Evolutionary conservation across 2,888 invertebrate genomes (phyloP), one percentile per base, ranked within the genome.

Genomic region (Palloptera scutellata): DNA sequence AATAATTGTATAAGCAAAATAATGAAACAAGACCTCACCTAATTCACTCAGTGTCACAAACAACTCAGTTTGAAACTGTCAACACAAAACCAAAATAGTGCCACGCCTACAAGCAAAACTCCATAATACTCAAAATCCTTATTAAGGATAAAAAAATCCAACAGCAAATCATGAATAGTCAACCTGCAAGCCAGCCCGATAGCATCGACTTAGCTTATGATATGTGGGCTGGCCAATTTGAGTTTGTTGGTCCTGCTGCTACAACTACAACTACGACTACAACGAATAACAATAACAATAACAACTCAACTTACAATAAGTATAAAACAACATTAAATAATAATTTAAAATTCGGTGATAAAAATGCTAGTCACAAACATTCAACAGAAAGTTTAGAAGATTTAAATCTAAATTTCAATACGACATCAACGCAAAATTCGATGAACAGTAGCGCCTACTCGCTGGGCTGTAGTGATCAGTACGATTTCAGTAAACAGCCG

Each of bases 181-280:
- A 84, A 81, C 81, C 85, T 75, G 78, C 83, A 72, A 85, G 85
- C 77, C 85, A 85, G 79, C 85, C 85, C 79, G 89, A 89, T 75
- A 88, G 88, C 80, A 84, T 91, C 77, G 93, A 92, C 80, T 87
- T 93, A 84, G 93, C 92, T 84, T 93, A 92, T 84, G 94, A 94
- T 81, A 91, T 93, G 90, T 94, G 94, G 94, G 92, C 93, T 83
- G 94, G 94, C 68, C 94, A 94, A 86, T 94, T 94, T 79, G 92
- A 93, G 86, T 93, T 93, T 85, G 89, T 93, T 76, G 93, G 93
- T 54, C 81, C 77, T 69, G 76, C 76, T 76, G 70, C 72, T 71
- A 75, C 70, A 70, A 66, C 76, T 70, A 61, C 73, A 63, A 65
- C 67, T 59, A 62, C 63, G 19, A 87, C 88, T 15, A 72, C 70